Conservation (phyloP, 1,140 invertebrate genomes). For the Pseudachorutes palmiensis region DNA sequence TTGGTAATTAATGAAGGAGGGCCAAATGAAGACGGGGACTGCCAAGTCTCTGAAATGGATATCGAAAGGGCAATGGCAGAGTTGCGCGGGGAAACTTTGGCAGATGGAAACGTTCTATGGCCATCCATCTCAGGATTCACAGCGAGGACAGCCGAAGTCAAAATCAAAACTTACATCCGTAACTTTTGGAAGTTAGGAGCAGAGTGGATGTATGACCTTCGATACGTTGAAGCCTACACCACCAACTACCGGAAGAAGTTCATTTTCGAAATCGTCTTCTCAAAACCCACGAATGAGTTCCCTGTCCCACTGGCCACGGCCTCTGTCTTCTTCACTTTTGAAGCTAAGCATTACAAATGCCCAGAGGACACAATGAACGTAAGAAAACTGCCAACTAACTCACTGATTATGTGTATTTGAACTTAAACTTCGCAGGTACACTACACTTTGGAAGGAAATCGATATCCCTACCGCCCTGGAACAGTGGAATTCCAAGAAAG, state of each 20-base stretch:
- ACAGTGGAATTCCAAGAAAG: conserved; percentile 29
- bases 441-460: conserved; percentile 28
- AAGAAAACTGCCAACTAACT: background rate
- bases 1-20: background rate
- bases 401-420: background rate
- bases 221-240: background rate
- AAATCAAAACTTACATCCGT: conserved; percentile 12
- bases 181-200: conserved; percentile 9
- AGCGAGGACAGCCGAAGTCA: background rate
- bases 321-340: conserved; percentile 34
- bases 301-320: conserved; percentile 33
- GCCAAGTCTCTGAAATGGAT: background rate
- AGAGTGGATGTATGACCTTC: conserved; percentile 5
- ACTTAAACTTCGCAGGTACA: conserved; percentile 15
- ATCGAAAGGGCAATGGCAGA: conserved; percentile 3
- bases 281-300: conserved; percentile 16
- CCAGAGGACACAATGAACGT: conserved; percentile 25
- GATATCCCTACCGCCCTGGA: conserved; percentile 29
- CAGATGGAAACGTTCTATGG: conserved; percentile 13
- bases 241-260: conserved; percentile 14
- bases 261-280: conserved; percentile 21
- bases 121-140: background rate
- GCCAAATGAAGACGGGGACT: background rate
- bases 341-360: conserved; percentile 18
- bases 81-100: background rate